Evolutionary conservation across 2,888 invertebrate genomes (phyloP), one percentile per base, ranked within the genome.

Genomic region (Drosophila antonietae): DNA sequence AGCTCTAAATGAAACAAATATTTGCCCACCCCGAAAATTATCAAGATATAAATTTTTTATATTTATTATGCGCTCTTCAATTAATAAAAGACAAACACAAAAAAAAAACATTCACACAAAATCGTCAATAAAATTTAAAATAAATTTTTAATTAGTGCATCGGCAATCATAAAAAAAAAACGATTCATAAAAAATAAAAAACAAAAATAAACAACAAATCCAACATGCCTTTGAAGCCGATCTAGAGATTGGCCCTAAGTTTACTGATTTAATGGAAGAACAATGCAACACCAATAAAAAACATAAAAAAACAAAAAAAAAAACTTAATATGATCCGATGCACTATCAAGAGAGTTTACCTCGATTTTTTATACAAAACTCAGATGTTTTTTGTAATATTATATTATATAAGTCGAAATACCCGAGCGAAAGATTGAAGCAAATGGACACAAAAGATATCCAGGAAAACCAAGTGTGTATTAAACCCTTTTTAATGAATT

Each of bases 281-380:
- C 33, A 53, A 14, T 14, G 14, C 14, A 20, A 52, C 33, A 52
- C 37, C 35, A 53, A 53, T 18, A 23, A 53, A 4, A 15, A 15
- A 23, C 2, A 23, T 2, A 3, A 23, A 28, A 28, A 28, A 28
- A 28, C 2, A 28, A 4, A 23, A 53, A 8, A 15, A 10, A 14
- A 37, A 15, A 0, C 0, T 20, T 3, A 23, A 5, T 23, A 53
- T 72, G 71, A 79, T 70, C 84, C 89, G 90, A 88, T 84, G 84
- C 84, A 89, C 90, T 88, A 90, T 86, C 90, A 90, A 85, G 76
- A 49, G 33, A 88, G 68, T 86, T 88, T 90, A 86, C 85, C 85
- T 86, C 85, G 89, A 86, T 90, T 86, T 86, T 86, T 80, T 85
- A 90, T 86, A 90, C 82, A 83, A 79, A 70, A 73, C 88, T 84